phyloP scores from a whole-genome alignment of 2,888 invertebrate species.

The Limnephilus rhombicus region DNA sequence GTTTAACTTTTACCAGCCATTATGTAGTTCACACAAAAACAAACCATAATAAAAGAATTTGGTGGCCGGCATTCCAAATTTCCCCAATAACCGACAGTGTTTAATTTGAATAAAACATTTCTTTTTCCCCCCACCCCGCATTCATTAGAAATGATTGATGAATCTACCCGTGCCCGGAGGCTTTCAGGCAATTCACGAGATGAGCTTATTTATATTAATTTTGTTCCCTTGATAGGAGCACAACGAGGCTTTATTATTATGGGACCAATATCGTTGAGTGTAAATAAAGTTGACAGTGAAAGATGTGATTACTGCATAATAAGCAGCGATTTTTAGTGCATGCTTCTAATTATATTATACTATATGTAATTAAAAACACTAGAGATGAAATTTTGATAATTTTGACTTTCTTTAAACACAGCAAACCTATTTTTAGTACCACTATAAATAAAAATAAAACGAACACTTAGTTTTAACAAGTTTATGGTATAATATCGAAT shows the following conservation, averaged over 20 bases:
- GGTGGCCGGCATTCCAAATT: too few species aligned
- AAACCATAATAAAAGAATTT: too few species aligned
- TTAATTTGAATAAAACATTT: not conserved
- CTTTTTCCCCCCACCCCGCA: not conserved
- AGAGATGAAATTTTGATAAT: too few species aligned
- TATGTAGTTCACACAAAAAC: too few species aligned
- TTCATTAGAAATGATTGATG: slow-evolving; percentile 32
- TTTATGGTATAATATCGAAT: too few species aligned
- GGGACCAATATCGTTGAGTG: not conserved
- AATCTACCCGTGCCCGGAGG: not conserved
- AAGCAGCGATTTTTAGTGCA: not conserved
- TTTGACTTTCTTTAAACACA: too few species aligned
- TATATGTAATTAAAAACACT: too few species aligned
- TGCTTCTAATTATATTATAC: not conserved
- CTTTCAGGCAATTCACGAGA: not conserved
- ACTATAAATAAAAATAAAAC: too few species aligned
- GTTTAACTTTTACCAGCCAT: too few species aligned
- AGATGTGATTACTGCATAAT: not conserved
- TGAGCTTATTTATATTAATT: slow-evolving; percentile 22
- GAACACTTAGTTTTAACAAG: too few species aligned
- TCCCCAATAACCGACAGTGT: not conserved
- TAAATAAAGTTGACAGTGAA: slow-evolving; percentile 21
- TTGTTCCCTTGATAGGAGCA: not conserved
- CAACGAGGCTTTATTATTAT: not conserved
- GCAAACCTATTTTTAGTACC: too few species aligned